These are phyloP conservation scores for Acanthosoma haemorrhoidale DNA, from an alignment of 2,888 invertebrate species.

Conservation along the genomic window DNA sequence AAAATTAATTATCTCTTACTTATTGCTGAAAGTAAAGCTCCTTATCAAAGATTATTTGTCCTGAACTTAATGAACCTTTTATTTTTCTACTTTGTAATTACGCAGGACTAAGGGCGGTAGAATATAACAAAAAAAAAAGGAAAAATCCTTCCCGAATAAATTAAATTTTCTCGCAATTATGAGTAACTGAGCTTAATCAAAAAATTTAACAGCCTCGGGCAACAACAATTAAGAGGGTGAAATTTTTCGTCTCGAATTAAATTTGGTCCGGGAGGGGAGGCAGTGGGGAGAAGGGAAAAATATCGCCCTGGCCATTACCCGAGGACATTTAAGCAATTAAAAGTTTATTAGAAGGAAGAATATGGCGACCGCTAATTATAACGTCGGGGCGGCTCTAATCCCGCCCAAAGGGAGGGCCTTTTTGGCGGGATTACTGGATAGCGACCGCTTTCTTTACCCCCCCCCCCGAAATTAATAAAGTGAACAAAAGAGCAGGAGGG, in stretches of 20 bases:
- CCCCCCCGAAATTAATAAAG: slow-evolving; percentile 22
- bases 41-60: not conserved
- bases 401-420: not conserved
- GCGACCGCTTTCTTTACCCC: slow-evolving; percentile 19
- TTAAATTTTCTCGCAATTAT: slow-evolving; percentile 3
- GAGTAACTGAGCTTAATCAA: slow-evolving; percentile 5
- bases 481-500: slow-evolving; percentile 18
- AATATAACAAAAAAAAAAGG: no score
- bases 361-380: slow-evolving; percentile 27
- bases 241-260: slow-evolving; percentile 8
- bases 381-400: slow-evolving; percentile 21
- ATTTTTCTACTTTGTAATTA: slow-evolving; percentile 1
- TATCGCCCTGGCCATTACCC: slow-evolving; percentile 15
- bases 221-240: slow-evolving; percentile 1
- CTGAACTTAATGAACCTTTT: not conserved
- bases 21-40: not conserved
- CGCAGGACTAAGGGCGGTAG: not conserved
- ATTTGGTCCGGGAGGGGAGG: not conserved
- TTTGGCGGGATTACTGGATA: no score
- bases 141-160: not conserved
- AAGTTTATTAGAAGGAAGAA: slow-evolving; percentile 27
- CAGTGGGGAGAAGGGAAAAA: not conserved
- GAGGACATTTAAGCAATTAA: slow-evolving; percentile 26
- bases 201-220: slow-evolving; percentile 5
- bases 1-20: not conserved